These are phyloP conservation scores for Lapara coniferarum DNA, from an alignment of 2,888 invertebrate species.

Conservation along the genomic window DNA sequence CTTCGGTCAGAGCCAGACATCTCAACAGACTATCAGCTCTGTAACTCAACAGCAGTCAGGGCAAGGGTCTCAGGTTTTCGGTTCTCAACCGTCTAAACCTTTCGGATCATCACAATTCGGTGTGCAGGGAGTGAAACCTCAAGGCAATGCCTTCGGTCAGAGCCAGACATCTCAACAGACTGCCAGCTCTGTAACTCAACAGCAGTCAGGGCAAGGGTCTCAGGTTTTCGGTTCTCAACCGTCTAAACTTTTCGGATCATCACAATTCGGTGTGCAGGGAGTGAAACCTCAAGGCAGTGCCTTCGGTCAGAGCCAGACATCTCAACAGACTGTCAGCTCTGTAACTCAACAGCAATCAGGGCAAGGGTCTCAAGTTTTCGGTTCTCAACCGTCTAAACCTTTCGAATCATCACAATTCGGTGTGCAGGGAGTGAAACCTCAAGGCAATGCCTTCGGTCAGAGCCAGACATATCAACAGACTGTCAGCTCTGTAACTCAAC, in stretches of 20 bases:
- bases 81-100: conserved; percentile 36
- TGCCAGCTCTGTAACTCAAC: not conserved
- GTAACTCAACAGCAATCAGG: conserved; percentile 1
- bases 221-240: conserved; percentile 34
- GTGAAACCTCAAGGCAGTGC: conserved; percentile 33
- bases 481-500: not conserved
- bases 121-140: conserved; percentile 36
- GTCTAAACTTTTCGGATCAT: conserved; percentile 32
- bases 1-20: not conserved
- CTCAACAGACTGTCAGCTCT: not conserved
- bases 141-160: conserved; percentile 13
- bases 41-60: not conserved
- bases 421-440: conserved; percentile 36
- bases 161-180: not conserved
- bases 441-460: conserved; percentile 13
- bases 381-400: conserved; percentile 30
- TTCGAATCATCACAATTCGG: conserved; percentile 36
- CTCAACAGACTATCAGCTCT: not conserved
- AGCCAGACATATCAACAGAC: not conserved
- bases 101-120: conserved; percentile 36
- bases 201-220: not conserved
- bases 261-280: conserved; percentile 38
- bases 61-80: conserved; percentile 24
- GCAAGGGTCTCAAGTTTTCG: conserved; percentile 23
- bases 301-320: not conserved